Base-by-base conservation (phyloP, 2,113 vertebrate species). In the Etheostoma cragini region DNA sequence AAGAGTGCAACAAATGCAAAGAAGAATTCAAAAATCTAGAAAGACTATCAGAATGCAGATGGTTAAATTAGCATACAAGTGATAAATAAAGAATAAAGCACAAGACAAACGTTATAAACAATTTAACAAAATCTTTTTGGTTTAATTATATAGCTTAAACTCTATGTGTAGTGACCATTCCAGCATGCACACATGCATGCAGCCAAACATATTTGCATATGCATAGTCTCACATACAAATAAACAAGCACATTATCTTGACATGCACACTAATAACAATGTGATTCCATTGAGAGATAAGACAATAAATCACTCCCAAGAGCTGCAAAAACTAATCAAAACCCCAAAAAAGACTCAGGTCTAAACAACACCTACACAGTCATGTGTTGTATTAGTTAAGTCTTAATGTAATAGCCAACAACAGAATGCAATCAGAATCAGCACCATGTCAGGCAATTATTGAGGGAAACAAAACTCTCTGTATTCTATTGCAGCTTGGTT, bases 391-490 rank as follows among this genome's bases (percentile, higher is more conserved):
- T 42, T 60, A 54, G 45, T 63, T 16, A 38, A 26, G 46, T 52
- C 33, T 80, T 72, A 21, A 16, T 71, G 57, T n/a, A 60, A 72
- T 56, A 83, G 62, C 46, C 62, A 73, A 71, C 47, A 76, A 63
- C 68, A 61, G 11, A 47, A 38, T 26, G 73, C 30, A 60, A 68
- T 58, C 33, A 19, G 50, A 77, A 62, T 80, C 87, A 64, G 60
- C 68, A 75, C 69, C 61, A 21, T 80, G 68, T 72, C 57, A 68
- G 57, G 49, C 63, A 80, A 75, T 82, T 81, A 81, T 49, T 33
- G 62, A 57, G 33, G 56, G 33, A 75, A 74, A 63, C 35, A 12
- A 42, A 30, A 47, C 63, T 12, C 46, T 72, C 21, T 60, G 30
- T 70, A 16, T 24, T 71, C 26, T 57, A 57, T 17, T 76, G 66